These are phyloP conservation scores for Apteryx owenii DNA, from an alignment of 2,113 vertebrate species.

Conservation along the genomic window DNA sequence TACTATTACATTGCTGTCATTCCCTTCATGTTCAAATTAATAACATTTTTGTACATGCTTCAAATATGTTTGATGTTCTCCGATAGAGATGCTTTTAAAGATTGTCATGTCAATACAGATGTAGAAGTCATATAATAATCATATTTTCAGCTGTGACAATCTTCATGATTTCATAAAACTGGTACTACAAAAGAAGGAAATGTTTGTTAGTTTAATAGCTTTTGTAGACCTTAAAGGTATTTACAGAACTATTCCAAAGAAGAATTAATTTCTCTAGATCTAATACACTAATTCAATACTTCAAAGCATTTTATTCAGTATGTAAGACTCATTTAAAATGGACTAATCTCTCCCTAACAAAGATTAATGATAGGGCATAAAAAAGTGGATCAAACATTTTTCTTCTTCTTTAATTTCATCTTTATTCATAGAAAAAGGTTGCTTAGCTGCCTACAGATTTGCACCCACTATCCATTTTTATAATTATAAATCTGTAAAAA, in stretches of 20 bases:
- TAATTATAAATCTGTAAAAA: constrained; percentile 14
- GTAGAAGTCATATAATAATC: background rate
- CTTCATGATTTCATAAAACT: background rate
- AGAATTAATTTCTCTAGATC: constrained; percentile 32
- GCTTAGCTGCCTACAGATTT: constrained; percentile 37
- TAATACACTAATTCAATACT: constrained; percentile 43
- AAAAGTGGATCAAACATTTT: constrained; percentile 43
- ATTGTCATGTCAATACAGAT: background rate
- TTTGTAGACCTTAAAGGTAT: background rate
- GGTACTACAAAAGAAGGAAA: background rate
- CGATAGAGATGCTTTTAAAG: background rate
- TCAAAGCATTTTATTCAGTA: constrained; percentile 43
- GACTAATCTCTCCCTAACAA: constrained; percentile 16
- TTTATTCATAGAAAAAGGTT: constrained; percentile 44
- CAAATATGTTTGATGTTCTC: background rate
- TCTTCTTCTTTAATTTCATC: constrained; percentile 50
- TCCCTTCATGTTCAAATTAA: constrained; percentile 17
- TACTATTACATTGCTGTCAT: background rate
- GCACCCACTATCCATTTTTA: background rate
- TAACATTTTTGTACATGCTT: background rate
- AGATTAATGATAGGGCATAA: constrained; percentile 50
- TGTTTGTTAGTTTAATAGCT: background rate
- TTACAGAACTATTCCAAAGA: background rate
- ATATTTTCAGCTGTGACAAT: background rate
- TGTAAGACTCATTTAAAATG: constrained; percentile 29